Conservation (phyloP, 2,888 invertebrate genomes). For the Chironomus tentans region DNA sequence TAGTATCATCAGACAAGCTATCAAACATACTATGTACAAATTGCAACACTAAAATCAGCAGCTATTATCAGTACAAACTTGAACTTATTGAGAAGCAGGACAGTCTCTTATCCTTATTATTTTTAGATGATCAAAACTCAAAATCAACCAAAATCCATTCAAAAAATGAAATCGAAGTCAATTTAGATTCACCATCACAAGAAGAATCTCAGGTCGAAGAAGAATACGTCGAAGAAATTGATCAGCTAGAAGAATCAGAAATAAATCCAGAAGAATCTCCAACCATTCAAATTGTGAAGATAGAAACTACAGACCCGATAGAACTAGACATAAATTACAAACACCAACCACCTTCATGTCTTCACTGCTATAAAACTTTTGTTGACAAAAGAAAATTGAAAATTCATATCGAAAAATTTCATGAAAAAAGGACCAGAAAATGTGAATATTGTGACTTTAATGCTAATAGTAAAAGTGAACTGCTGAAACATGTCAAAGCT, state of each 20-base stretch:
- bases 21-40: neutral
- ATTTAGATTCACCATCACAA: too few relatives aligned
- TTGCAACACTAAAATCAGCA: neutral
- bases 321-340: neutral
- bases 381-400: neutral
- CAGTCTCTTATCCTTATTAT: neutral
- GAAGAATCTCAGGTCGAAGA: neutral
- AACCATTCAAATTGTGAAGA: too few relatives aligned
- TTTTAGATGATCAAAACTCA: neutral
- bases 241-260: neutral
- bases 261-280: neutral
- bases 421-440: neutral
- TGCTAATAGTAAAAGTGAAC: neutral
- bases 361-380: neutral
- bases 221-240: neutral
- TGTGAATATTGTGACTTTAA: conserved; percentile 10
- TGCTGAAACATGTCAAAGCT: neutral
- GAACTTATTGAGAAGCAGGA: neutral
- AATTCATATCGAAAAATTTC: conserved; percentile 7
- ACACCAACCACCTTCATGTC: neutral
- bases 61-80: neutral
- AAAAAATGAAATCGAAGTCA: neutral
- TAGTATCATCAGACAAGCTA: neutral
- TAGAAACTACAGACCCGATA: neutral
- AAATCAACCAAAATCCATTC: neutral